Conservation (phyloP, 2,113 vertebrate species). For the Nothoprocta pentlandii region DNA sequence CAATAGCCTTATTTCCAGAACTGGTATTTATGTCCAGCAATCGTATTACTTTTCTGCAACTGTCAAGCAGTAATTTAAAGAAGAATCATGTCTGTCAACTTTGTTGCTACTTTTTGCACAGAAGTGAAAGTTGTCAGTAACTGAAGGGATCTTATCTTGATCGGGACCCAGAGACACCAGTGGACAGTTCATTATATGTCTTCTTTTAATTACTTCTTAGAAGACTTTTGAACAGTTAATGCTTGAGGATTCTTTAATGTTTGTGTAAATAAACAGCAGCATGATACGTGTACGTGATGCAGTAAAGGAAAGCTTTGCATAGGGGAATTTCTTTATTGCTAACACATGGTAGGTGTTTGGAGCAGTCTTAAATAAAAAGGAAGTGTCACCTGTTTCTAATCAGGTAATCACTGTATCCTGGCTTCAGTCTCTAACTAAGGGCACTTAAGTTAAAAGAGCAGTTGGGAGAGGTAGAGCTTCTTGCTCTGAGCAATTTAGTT, state of each 20-base stretch:
- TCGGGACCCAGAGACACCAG: neutral
- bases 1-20: neutral
- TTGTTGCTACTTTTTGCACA: neutral
- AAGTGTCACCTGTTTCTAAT: slow-evolving; percentile 12
- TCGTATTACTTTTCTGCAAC: neutral
- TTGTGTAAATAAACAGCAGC: slow-evolving; percentile 38
- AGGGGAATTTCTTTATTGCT: slow-evolving; percentile 36
- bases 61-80: neutral
- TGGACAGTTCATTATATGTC: neutral
- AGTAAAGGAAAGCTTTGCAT: slow-evolving; percentile 27
- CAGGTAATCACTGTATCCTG: neutral
- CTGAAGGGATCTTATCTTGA: neutral
- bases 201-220: neutral
- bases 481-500: neutral
- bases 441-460: neutral
- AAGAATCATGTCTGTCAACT: neutral
- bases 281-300: slow-evolving; percentile 37
- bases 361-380: neutral
- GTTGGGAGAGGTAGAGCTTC: neutral
- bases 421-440: neutral
- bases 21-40: neutral
- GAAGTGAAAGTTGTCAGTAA: neutral
- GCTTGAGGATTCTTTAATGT: slow-evolving; percentile 20
- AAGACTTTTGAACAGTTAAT: neutral
- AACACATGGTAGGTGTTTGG: neutral